Percentiles rank a stretch among this genome's conserved stretches.
phyloP scores from a whole-genome alignment of 2,113 vertebrate species.

The Drymodes brunneopygia region DNA sequence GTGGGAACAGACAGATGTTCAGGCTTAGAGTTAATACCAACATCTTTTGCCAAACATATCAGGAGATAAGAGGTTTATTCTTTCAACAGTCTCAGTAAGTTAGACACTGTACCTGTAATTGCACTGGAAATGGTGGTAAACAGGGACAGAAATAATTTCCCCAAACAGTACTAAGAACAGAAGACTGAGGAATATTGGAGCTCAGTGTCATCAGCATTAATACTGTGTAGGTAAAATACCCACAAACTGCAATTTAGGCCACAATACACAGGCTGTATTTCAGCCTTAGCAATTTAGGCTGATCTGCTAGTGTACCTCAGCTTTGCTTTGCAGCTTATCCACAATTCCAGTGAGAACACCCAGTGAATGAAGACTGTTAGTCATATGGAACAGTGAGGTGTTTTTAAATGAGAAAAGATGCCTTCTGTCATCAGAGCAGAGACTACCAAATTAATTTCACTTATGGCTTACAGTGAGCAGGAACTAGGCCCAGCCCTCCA shows the following conservation, averaged over 20 bases:
- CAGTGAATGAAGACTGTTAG: neutral
- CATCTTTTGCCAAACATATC: neutral
- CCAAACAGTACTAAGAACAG: neutral
- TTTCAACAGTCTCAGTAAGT: neutral
- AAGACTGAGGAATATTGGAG: neutral
- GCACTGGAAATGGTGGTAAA: neutral
- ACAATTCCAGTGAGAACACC: neutral
- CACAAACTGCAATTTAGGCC: neutral
- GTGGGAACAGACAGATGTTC: neutral
- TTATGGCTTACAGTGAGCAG: neutral
- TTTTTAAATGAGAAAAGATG: constrained; percentile 33
- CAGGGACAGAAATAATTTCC: neutral
- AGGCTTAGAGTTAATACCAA: neutral
- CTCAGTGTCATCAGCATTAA: neutral
- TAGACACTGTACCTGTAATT: neutral
- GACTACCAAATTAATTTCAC: constrained; percentile 10
- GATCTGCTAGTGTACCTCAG: neutral
- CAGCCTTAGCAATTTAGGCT: neutral
- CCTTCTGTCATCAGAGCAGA: neutral
- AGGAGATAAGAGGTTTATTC: neutral
- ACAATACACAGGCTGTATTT: neutral
- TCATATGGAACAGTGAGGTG: neutral
- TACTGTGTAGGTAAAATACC: neutral
- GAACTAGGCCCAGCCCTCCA: neutral
- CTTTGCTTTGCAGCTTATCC: neutral